Evolutionary conservation across 2,797 vertebrate genomes (phyloP).

Genomic region (Staurois parvus): DNA sequence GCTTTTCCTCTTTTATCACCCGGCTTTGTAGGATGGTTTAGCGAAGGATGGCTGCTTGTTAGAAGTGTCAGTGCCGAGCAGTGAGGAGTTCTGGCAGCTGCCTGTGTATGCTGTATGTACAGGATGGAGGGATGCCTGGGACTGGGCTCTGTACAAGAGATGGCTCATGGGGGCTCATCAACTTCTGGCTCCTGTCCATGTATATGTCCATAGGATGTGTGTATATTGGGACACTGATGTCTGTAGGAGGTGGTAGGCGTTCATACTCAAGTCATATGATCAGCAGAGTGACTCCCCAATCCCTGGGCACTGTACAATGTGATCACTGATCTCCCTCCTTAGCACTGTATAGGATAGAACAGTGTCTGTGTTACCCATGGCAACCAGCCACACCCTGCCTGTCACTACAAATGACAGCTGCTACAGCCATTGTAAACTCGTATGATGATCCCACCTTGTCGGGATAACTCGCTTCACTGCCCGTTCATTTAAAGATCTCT

Average conservation of each 20-base stretch:
- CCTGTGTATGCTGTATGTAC: background rate
- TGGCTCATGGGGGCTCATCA: background rate
- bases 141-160: background rate
- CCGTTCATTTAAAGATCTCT: no score
- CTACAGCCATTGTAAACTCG: no score
- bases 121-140: background rate
- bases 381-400: background rate
- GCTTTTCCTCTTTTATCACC: constrained; percentile 40
- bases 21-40: background rate
- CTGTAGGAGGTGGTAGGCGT: background rate
- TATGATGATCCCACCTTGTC: no score
- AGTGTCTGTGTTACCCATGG: background rate
- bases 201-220: background rate
- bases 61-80: background rate
- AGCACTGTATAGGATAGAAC: no score
- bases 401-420: background rate
- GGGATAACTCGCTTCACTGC: no score
- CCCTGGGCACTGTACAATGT: no score
- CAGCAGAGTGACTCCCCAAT: background rate
- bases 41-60: background rate
- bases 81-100: background rate
- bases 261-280: constrained; percentile 36
- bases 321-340: no score
- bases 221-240: background rate
- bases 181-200: no score